A percentile compares a stretch with the other conserved stretches of the same genome.
Conservation (phyloP, 2,797 vertebrate species). For the Linurgus olivaceus region DNA sequence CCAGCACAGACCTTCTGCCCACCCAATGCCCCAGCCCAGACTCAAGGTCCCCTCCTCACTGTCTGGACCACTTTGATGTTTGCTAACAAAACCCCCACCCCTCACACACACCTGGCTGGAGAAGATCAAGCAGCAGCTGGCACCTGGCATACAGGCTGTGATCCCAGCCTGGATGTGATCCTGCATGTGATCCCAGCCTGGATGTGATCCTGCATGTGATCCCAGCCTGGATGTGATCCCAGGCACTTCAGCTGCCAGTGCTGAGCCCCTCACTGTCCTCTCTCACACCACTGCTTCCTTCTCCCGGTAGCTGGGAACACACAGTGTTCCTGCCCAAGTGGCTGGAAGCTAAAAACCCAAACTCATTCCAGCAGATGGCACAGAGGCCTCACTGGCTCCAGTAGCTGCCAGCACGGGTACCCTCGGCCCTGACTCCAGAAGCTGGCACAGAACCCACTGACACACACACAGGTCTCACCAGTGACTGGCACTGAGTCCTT, state of each 20-base stretch:
- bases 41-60: accelerated
- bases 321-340: neutral
- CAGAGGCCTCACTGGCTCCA: neutral
- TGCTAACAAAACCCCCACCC: neutral
- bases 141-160: neutral
- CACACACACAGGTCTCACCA: neutral
- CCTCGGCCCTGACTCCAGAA: neutral
- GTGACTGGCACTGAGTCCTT: neutral
- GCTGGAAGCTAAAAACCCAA: neutral
- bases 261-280: neutral
- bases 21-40: neutral
- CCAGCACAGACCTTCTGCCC: neutral
- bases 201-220: neutral
- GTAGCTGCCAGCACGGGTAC: neutral
- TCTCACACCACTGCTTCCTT: neutral
- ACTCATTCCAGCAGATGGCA: neutral
- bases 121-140: neutral
- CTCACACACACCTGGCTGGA: accelerated
- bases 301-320: neutral
- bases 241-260: accelerated
- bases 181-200: too few species aligned
- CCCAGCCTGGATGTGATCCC: neutral
- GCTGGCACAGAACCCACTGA: neutral
- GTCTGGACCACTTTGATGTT: neutral
- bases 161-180: neutral